A percentile compares a stretch with the other conserved stretches of the same genome.
Evolutionary conservation across 2,888 invertebrate genomes (phyloP).

Genomic region (Rhingia campestris): DNA sequence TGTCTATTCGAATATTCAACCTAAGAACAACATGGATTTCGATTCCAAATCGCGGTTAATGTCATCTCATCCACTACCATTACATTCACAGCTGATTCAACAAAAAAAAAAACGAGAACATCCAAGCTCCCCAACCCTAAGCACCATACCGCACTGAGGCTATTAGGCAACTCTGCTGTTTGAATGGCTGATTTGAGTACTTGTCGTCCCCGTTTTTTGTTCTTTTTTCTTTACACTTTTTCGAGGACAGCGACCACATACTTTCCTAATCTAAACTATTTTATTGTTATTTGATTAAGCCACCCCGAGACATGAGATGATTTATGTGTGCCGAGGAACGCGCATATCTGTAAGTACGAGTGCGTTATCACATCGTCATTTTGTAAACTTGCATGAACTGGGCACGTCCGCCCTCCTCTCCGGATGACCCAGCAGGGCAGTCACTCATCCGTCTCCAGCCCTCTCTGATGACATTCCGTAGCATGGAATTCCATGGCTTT

Average conservation of each 20-base stretch:
- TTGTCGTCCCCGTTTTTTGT: constrained; percentile 20
- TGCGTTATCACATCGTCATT: constrained; percentile 68
- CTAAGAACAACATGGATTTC: constrained; percentile 3
- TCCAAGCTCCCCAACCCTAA: constrained; percentile 9
- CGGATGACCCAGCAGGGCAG: constrained; percentile 16
- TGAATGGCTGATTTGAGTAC: constrained; percentile 45
- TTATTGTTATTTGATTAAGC: constrained; percentile 74
- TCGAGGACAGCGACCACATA: constrained; percentile 62
- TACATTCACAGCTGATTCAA: constrained; percentile 59
- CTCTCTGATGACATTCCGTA: constrained; percentile 49
- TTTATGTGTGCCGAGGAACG: constrained; percentile 65
- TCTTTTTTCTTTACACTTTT: background rate
- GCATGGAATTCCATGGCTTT: constrained; percentile 68
- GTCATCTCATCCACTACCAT: constrained; percentile 32
- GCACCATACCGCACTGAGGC: background rate
- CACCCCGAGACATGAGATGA: constrained; percentile 65
- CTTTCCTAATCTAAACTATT: constrained; percentile 71
- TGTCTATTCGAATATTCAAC: too few relatives aligned
- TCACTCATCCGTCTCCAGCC: too few relatives aligned
- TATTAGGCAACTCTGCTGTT: constrained; percentile 19
- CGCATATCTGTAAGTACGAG: constrained; percentile 67
- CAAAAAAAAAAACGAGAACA: constrained; percentile 23
- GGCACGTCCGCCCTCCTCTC: constrained; percentile 24
- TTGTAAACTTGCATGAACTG: constrained; percentile 66
- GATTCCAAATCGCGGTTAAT: constrained; percentile 30